phyloP scores from a whole-genome alignment of 1,140 invertebrate species.

The Camponotus floridanus region DNA sequence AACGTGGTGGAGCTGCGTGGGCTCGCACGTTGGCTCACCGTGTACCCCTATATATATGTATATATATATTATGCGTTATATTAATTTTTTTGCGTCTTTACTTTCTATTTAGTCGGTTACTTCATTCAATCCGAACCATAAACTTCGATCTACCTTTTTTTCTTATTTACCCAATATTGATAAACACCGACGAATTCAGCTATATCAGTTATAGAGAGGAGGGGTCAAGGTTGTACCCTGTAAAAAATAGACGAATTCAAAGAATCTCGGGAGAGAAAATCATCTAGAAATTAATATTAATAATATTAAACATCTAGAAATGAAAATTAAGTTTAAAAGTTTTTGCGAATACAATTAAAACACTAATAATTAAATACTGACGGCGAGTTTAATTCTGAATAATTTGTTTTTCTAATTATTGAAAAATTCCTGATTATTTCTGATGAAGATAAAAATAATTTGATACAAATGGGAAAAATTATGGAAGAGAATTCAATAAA shows the following conservation, averaged over 20 bases:
- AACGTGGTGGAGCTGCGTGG: constrained; percentile 83
- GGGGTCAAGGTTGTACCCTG: constrained; percentile 40
- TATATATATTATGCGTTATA: constrained; percentile 76
- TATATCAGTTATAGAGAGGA: constrained; percentile 70
- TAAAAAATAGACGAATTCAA: constrained; percentile 45
- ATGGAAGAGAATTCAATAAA: constrained; percentile 4
- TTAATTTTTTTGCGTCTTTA: constrained; percentile 62
- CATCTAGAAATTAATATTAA: not conserved
- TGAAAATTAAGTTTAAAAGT: not conserved
- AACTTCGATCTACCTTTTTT: constrained; percentile 63
- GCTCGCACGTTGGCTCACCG: constrained; percentile 83
- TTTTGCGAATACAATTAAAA: not conserved
- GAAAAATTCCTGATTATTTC: not conserved
- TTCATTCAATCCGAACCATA: constrained; percentile 65
- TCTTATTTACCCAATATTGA: constrained; percentile 68
- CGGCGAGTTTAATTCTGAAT: not conserved
- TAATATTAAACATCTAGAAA: not conserved
- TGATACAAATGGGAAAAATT: not conserved
- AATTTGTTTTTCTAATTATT: not conserved
- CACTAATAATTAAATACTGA: too few species aligned
- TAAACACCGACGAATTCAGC: constrained; percentile 73
- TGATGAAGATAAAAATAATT: not conserved
- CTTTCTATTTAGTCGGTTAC: constrained; percentile 75
- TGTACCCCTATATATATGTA: constrained; percentile 63
- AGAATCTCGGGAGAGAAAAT: constrained; percentile 28